Evolutionary conservation across 2,113 vertebrate species (phyloP).

Genomic region (Silurus asotus): DNA sequence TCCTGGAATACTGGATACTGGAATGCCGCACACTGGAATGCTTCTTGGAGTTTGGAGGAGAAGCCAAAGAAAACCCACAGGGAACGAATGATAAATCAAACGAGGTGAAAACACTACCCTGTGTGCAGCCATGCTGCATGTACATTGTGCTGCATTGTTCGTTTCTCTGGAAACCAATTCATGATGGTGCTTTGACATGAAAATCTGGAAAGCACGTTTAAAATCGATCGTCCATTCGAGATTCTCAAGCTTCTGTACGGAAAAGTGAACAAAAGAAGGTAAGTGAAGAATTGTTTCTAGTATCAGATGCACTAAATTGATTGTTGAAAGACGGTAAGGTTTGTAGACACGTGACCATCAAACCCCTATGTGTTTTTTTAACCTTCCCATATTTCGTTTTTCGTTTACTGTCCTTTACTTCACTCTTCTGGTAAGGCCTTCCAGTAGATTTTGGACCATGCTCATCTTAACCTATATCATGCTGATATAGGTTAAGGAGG

Average conservation of each 20-base stretch:
- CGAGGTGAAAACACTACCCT: not conserved
- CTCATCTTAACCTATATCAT: too few species aligned
- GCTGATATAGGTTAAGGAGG: not conserved
- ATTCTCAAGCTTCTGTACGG: not conserved
- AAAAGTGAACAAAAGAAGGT: not conserved
- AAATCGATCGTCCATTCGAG: not conserved
- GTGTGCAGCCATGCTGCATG: not conserved
- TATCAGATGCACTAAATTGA: not conserved
- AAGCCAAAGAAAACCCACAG: not conserved
- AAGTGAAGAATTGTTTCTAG: not conserved
- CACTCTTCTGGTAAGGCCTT: not conserved
- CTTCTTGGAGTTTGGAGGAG: not conserved
- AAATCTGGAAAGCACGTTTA: not conserved
- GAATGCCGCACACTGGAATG: not conserved
- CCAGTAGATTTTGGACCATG: not conserved
- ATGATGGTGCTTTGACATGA: not conserved
- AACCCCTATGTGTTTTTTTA: not conserved
- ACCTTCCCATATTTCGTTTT: not conserved
- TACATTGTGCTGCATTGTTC: not conserved
- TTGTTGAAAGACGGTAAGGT: not conserved
- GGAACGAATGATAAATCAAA: slow-evolving; percentile 12
- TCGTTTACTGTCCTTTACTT: not conserved
- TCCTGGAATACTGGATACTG: too few species aligned
- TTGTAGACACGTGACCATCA: not conserved
- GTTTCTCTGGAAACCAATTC: not conserved